These are phyloP conservation scores for Varanus komodoensis DNA, from an alignment of 2,113 vertebrate genomes.

Conservation along the genomic window DNA sequence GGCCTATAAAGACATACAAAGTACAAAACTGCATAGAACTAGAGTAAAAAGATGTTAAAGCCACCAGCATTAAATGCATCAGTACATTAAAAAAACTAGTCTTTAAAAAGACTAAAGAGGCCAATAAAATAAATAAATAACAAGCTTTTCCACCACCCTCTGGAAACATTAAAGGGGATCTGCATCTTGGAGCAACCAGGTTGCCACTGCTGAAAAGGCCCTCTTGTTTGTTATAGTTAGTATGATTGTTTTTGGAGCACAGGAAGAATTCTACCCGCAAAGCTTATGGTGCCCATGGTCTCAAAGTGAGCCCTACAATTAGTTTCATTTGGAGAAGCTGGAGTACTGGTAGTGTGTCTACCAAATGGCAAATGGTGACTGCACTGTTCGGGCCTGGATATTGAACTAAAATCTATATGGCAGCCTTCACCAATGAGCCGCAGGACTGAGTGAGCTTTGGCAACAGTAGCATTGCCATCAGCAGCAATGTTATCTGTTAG, in stretches of 20 bases:
- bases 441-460: background rate
- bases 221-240: background rate
- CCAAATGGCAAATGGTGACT: background rate
- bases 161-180: too few species aligned
- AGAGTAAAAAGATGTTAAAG: too few species aligned
- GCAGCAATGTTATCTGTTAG: background rate
- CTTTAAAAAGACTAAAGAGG: too few species aligned
- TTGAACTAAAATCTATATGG: background rate
- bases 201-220: too few species aligned
- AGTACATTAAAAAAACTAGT: too few species aligned
- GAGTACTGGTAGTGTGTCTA: background rate
- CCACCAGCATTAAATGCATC: too few species aligned
- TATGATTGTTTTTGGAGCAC: background rate
- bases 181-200: too few species aligned
- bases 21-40: too few species aligned
- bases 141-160: too few species aligned
- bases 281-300: background rate
- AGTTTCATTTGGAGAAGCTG: background rate
- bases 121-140: too few species aligned
- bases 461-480: background rate
- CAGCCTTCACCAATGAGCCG: background rate
- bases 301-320: background rate
- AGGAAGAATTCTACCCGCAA: background rate
- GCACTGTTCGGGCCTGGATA: slow-evolving; percentile 1
- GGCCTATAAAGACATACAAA: background rate